phyloP scores from a whole-genome alignment of 2,113 vertebrate species.

The Dasyurus viverrinus region DNA sequence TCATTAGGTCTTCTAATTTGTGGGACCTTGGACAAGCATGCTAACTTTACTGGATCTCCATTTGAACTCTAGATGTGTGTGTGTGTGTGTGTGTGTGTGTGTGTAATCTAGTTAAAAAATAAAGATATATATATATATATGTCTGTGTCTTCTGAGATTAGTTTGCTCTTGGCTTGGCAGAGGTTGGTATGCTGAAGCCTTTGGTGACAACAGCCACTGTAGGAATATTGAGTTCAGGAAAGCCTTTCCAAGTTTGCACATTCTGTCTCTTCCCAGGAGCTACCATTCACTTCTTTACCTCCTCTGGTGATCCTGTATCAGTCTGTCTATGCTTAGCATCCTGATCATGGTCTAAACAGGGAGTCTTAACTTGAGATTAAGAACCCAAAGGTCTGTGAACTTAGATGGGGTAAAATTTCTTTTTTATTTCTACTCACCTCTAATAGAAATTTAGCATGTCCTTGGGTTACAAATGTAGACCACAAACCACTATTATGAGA shows the following conservation, averaged over 20 bases:
- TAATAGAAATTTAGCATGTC: neutral
- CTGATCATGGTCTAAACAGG: neutral
- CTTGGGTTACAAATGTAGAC: neutral
- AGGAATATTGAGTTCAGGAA: too few relatives aligned
- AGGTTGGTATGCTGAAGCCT: too few relatives aligned
- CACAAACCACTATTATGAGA: neutral
- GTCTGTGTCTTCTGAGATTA: too few relatives aligned
- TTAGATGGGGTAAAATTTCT: neutral
- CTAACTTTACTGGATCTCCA: neutral
- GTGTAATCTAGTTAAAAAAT: too few relatives aligned
- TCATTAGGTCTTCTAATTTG: too few relatives aligned
- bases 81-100: too few relatives aligned
- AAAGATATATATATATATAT: too few relatives aligned
- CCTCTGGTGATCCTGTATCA: neutral
- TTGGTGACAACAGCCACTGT: too few relatives aligned
- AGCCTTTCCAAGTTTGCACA: too few relatives aligned
- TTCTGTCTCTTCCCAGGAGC: neutral
- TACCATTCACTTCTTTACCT: neutral
- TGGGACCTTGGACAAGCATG: neutral
- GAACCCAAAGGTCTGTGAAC: neutral
- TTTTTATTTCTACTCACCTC: neutral
- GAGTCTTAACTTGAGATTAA: neutral
- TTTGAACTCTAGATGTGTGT: neutral
- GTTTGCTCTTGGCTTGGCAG: too few relatives aligned
- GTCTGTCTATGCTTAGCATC: neutral